These are phyloP conservation scores for Hemicordylus capensis DNA, from an alignment of 2,113 vertebrate genomes.

Conservation along the genomic window DNA sequence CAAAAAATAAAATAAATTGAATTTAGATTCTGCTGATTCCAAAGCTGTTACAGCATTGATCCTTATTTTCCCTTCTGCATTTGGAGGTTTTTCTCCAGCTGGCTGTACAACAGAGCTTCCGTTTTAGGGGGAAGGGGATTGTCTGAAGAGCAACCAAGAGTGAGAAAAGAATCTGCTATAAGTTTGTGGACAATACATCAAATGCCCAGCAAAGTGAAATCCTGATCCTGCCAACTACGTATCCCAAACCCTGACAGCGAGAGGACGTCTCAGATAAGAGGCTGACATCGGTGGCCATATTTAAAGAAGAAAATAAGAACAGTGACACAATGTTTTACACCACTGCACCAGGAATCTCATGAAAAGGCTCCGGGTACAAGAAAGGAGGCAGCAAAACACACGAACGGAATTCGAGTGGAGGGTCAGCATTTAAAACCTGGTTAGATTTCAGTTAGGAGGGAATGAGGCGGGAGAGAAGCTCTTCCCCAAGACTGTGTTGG, in stretches of 20 bases:
- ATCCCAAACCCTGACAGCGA: too few relatives aligned
- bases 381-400: too few relatives aligned
- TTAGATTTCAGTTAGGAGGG: neutral
- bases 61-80: too few relatives aligned
- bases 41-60: too few relatives aligned
- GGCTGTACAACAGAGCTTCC: too few relatives aligned
- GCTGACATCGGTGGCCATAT: neutral
- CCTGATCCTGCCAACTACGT: accelerated
- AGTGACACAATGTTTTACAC: neutral
- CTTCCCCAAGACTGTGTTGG: neutral
- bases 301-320: neutral
- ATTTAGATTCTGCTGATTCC: too few relatives aligned
- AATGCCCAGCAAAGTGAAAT: neutral
- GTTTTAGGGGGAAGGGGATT: neutral
- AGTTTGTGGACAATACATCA: neutral
- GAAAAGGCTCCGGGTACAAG: neutral
- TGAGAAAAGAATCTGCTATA: neutral
- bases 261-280: accelerated
- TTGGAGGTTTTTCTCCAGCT: too few relatives aligned
- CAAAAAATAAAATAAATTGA: too few relatives aligned
- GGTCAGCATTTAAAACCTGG: too few relatives aligned
- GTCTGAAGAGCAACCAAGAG: neutral
- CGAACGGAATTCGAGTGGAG: too few relatives aligned
- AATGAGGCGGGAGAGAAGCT: neutral
- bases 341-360: neutral